Evolutionary conservation across 2,888 invertebrate genomes (phyloP).

Genomic region (Periphyllus acericola): DNA sequence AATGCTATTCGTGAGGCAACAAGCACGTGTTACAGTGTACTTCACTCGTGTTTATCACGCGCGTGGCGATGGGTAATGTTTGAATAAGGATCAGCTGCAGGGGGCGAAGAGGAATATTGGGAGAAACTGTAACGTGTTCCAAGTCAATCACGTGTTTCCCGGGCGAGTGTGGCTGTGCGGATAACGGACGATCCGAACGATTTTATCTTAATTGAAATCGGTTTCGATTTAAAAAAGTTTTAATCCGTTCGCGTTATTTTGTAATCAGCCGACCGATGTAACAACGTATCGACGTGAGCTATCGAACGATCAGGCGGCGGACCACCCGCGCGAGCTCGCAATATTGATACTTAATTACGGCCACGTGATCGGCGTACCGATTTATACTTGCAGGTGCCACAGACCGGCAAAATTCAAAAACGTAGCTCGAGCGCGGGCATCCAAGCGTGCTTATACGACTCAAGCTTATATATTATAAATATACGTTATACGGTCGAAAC

Average conservation of each 20-base stretch:
- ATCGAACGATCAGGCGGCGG: neutral
- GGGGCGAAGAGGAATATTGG: neutral
- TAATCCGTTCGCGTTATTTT: neutral
- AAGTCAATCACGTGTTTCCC: slow-evolving; percentile 12
- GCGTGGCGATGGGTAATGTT: too few species aligned
- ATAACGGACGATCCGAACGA: neutral
- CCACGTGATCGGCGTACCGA: slow-evolving; percentile 23
- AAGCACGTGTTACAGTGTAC: too few species aligned
- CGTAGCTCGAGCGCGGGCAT: neutral
- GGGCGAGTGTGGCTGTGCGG: neutral
- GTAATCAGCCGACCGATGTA: neutral
- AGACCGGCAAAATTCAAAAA: neutral
- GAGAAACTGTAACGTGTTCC: neutral
- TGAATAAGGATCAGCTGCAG: too few species aligned
- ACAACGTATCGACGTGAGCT: neutral
- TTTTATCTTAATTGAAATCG: slow-evolving; percentile 53
- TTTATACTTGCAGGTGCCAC: neutral
- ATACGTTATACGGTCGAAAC: too few species aligned
- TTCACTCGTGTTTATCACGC: too few species aligned
- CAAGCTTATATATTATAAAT: neutral
- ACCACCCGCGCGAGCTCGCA: slow-evolving; percentile 34
- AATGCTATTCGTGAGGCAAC: too few species aligned
- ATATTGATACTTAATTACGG: slow-evolving; percentile 27
- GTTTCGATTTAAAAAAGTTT: slow-evolving; percentile 18
- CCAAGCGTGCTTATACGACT: neutral